These are phyloP conservation scores for Bombus polaris DNA, from an alignment of 1,140 invertebrate species.

Conservation along the genomic window DNA sequence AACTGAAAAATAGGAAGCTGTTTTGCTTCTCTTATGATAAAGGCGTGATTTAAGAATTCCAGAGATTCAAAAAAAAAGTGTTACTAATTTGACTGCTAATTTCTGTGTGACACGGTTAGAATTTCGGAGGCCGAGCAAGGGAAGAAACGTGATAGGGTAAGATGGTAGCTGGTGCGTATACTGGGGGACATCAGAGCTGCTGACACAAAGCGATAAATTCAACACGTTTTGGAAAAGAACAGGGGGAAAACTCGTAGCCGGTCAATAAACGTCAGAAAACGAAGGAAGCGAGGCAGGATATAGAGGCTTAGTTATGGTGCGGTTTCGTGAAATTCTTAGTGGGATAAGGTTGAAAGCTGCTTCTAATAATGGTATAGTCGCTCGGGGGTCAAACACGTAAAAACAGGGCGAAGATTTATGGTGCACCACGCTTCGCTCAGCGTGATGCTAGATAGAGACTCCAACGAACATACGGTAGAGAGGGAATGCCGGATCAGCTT, in stretches of 20 bases:
- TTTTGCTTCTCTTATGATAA: background rate
- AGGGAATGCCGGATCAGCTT: slow-evolving; percentile 35
- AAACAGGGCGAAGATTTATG: slow-evolving; percentile 78
- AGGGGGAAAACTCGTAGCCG: slow-evolving; percentile 41
- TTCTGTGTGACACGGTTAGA: background rate
- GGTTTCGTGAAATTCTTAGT: slow-evolving; percentile 74
- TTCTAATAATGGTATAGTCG: slow-evolving; percentile 76
- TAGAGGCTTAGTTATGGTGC: slow-evolving; percentile 62
- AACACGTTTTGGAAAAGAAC: slow-evolving; percentile 35
- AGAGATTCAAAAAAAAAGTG: background rate
- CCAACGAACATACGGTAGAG: slow-evolving; percentile 24
- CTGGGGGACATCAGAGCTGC: slow-evolving; percentile 40
- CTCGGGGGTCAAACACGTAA: slow-evolving; percentile 76
- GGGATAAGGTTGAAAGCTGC: slow-evolving; percentile 71
- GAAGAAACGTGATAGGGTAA: slow-evolving; percentile 51
- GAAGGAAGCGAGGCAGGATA: slow-evolving; percentile 36
- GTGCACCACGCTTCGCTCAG: slow-evolving; percentile 66
- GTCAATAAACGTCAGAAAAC: slow-evolving; percentile 65
- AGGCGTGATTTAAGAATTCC: background rate
- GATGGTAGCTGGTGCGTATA: slow-evolving; percentile 28
- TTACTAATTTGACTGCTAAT: background rate
- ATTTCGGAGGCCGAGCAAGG: background rate
- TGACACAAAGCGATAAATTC: slow-evolving; percentile 64
- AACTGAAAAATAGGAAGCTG: background rate
- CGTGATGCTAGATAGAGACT: slow-evolving; percentile 56